These are phyloP conservation scores for Pedetes capensis DNA, from an alignment of 2,113 vertebrate species.

Conservation along the genomic window DNA sequence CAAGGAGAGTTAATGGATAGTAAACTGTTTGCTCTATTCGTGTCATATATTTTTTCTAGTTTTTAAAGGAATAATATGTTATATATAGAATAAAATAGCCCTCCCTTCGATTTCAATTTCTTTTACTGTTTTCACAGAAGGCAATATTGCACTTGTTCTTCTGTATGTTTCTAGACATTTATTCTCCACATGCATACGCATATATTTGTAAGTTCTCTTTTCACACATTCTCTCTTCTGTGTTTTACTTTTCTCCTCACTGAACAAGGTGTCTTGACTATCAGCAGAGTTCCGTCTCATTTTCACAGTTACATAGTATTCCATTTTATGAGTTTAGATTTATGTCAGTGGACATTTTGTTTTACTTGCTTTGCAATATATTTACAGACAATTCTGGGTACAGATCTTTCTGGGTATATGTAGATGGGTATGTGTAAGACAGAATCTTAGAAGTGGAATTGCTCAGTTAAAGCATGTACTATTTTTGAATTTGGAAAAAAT, in stretches of 20 bases:
- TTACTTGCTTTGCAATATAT: background rate
- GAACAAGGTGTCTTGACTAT: background rate
- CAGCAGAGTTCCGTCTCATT: background rate
- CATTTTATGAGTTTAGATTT: background rate
- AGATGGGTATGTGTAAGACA: background rate
- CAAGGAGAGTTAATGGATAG: background rate
- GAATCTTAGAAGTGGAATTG: background rate
- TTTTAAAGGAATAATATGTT: background rate
- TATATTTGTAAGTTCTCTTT: too few species aligned
- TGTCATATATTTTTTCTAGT: background rate
- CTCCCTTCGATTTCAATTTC: background rate
- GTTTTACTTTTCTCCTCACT: background rate
- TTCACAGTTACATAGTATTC: background rate
- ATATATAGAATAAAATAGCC: background rate
- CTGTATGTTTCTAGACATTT: background rate
- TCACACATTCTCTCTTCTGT: background rate
- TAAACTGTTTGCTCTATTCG: background rate
- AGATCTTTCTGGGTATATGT: background rate
- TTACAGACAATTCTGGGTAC: background rate
- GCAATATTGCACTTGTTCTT: background rate
- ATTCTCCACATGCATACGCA: background rate
- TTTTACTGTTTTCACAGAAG: background rate
- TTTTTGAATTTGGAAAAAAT: background rate
- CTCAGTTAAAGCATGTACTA: background rate
- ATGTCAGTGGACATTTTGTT: background rate